phyloP scores from a whole-genome alignment of 2,797 vertebrate genomes.

The Centroberyx gerrardi region DNA sequence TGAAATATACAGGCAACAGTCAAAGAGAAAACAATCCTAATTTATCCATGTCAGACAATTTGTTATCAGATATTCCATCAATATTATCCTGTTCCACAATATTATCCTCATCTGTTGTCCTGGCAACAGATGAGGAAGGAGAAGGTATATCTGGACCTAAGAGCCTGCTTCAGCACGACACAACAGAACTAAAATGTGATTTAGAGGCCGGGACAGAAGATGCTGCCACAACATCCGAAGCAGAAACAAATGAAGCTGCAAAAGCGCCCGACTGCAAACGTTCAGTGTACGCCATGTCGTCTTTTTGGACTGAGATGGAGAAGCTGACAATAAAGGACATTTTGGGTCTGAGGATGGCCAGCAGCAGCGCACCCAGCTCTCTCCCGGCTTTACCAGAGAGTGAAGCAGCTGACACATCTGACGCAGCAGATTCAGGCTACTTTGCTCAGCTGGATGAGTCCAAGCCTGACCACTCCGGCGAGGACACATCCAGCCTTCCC shows the following conservation, averaged over 20 bases:
- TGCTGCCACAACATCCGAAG: slow-evolving; percentile 14
- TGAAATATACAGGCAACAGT: slow-evolving; percentile 2
- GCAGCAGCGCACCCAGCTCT: slow-evolving; percentile 37
- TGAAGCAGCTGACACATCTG: slow-evolving; percentile 49
- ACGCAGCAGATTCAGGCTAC: slow-evolving; percentile 71
- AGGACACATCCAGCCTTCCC: slow-evolving; percentile 42
- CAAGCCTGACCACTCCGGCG: slow-evolving; percentile 44
- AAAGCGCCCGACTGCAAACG: slow-evolving; percentile 30
- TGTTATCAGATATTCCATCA: slow-evolving; percentile 13
- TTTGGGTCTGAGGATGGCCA: slow-evolving; percentile 72
- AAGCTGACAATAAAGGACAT: slow-evolving; percentile 89
- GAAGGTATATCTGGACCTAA: slow-evolving; percentile 13
- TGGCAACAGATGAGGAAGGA: slow-evolving; percentile 1
- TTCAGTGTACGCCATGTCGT: slow-evolving; percentile 84
- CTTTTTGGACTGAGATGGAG: slow-evolving; percentile 90
- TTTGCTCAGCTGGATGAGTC: slow-evolving; percentile 68
- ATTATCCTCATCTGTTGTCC: slow-evolving; percentile 22
- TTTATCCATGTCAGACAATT: slow-evolving; percentile 28
- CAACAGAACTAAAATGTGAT: slow-evolving; percentile 36
- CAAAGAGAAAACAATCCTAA: slow-evolving; percentile 13
- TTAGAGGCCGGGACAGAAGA: slow-evolving; percentile 8
- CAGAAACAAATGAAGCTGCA: slow-evolving; percentile 26
- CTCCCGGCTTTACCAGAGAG: slow-evolving; percentile 66
- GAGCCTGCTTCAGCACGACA: slow-evolving; percentile 19
- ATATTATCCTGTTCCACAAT: slow-evolving; percentile 11